Percentiles rank a stretch among this genome's conserved stretches.
phyloP scores from a whole-genome alignment of 2,888 invertebrate species.

The Neoscelio sp. region DNA sequence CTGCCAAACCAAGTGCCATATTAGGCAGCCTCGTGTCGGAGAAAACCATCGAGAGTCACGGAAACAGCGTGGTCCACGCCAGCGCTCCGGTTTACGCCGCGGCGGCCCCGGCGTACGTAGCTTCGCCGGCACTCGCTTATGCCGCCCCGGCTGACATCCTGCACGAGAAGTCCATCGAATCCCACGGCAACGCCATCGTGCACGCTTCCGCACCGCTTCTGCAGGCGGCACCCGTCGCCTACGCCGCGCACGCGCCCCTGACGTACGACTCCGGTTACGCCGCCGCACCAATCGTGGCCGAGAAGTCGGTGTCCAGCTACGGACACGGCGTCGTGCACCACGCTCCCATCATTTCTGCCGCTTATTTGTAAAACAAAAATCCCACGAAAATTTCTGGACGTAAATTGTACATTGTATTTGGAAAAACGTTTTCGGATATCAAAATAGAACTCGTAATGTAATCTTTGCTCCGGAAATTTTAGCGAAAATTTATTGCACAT shows the following conservation, averaged over 20 bases:
- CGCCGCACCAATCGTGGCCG: constrained; percentile 69
- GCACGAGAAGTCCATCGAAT: constrained; percentile 76
- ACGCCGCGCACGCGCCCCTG: constrained; percentile 48
- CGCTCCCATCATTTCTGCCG: constrained; percentile 38
- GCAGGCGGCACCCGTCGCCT: constrained; percentile 54
- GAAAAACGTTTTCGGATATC: no score
- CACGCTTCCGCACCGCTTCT: constrained; percentile 68
- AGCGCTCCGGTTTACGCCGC: constrained; percentile 77
- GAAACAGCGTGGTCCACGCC: constrained; percentile 82
- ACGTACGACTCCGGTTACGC: constrained; percentile 55
- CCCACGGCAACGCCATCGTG: constrained; percentile 78
- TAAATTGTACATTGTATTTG: constrained; percentile 3
- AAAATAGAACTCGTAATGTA: no score
- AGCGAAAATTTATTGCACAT: neutral
- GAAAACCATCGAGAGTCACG: constrained; percentile 77
- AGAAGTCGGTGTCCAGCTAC: constrained; percentile 73
- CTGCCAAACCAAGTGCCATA: constrained; percentile 76
- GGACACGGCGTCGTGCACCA: constrained; percentile 74
- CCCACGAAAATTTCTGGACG: neutral
- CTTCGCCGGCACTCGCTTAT: constrained; percentile 70
- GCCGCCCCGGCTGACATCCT: constrained; percentile 74
- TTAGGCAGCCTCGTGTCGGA: constrained; percentile 72
- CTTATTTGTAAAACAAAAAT: neutral
- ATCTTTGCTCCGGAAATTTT: constrained; percentile 9
- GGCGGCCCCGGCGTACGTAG: constrained; percentile 73